phyloP scores from a whole-genome alignment of 1,140 invertebrate species.

The Babylonia areolata region DNA sequence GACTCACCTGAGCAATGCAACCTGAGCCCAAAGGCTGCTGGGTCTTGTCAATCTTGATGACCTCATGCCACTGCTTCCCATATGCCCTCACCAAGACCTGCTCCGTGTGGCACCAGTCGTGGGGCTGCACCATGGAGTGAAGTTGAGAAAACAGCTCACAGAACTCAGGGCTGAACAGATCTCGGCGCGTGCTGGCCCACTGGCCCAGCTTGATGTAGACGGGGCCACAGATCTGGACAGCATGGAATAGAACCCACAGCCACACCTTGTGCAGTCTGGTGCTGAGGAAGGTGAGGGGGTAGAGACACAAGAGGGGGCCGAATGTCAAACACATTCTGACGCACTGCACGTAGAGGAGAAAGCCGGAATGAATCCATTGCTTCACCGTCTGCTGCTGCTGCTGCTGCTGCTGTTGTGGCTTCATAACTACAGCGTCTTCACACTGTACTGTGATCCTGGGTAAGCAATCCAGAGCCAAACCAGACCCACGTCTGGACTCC shows the following conservation, averaged over 20 bases:
- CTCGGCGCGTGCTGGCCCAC: conserved; percentile 77
- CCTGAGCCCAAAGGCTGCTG: conserved; percentile 77
- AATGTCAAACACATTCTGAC: conserved; percentile 45
- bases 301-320: conserved; percentile 47
- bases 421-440: neutral
- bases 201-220: conserved; percentile 79
- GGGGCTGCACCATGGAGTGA: conserved; percentile 72
- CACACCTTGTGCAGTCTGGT: conserved; percentile 34
- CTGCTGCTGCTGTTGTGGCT: neutral
- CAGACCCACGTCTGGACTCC: neutral
- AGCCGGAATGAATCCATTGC: neutral
- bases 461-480: neutral
- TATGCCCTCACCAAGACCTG: conserved; percentile 43
- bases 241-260: conserved; percentile 46
- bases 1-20: conserved; percentile 78
- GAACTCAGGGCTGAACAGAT: conserved; percentile 76
- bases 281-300: conserved; percentile 50
- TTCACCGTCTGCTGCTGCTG: neutral
- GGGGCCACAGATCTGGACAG: conserved; percentile 76
- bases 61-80: conserved; percentile 54
- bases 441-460: neutral
- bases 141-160: conserved; percentile 75
- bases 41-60: conserved; percentile 66
- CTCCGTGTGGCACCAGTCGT: conserved; percentile 69
- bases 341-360: conserved; percentile 41